Conservation (phyloP, 2,797 vertebrate species). For the Odontamblyopus lacepedii region DNA sequence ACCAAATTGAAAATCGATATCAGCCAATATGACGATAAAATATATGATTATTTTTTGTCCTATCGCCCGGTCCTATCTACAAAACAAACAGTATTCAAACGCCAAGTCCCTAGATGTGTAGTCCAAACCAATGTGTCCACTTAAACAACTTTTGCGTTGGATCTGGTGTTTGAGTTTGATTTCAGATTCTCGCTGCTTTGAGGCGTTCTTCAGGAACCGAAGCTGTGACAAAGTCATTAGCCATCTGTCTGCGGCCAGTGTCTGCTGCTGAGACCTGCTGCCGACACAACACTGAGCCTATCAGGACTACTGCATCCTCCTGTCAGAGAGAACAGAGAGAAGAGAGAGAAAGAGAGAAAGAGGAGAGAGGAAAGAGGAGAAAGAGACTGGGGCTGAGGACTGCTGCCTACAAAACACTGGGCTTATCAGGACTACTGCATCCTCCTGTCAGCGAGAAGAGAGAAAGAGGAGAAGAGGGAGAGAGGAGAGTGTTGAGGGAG, state of each 20-base stretch:
- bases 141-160: conserved; percentile 1
- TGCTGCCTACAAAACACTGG: conserved; percentile 14
- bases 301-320: conserved; percentile 17
- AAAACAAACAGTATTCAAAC: no score
- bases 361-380: neutral
- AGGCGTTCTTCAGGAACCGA: conserved; percentile 38
- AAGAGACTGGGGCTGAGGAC: conserved; percentile 7
- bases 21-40: no score
- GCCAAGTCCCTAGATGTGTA: neutral
- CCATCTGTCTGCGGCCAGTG: conserved; percentile 36
- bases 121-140: neutral
- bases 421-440: conserved; percentile 17
- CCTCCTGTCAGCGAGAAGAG: neutral
- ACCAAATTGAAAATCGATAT: no score
- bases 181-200: conserved; percentile 45
- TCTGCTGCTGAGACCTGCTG: conserved; percentile 17
- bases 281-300: conserved; percentile 14
- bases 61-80: no score
- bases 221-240: conserved; percentile 56
- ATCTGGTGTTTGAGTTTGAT: conserved; percentile 14
- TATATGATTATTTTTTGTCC: no score
- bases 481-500: neutral
- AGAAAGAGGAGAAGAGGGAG: neutral
- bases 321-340: neutral
- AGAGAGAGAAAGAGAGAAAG: neutral